Conservation (phyloP, 2,888 invertebrate species). For the Pachliopta kotzebuea region DNA sequence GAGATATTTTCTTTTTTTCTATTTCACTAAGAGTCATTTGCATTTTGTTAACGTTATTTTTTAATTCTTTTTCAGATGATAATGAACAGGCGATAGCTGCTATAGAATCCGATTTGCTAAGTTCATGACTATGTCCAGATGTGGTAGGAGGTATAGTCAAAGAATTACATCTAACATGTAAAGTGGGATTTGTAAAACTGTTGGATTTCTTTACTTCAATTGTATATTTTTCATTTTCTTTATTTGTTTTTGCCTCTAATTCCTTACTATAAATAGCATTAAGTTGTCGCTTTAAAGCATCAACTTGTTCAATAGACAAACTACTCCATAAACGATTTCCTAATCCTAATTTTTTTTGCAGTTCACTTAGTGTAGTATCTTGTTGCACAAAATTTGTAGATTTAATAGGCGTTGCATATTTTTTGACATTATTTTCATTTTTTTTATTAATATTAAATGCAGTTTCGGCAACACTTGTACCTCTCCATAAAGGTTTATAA, state of each 20-base stretch:
- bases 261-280: slow-evolving; percentile 89
- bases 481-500: slow-evolving; percentile 91
- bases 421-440: slow-evolving; percentile 68
- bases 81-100: slow-evolving; percentile 73
- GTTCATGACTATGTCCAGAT: slow-evolving; percentile 55
- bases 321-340: slow-evolving; percentile 91
- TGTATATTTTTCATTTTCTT: slow-evolving; percentile 76
- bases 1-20: slow-evolving; percentile 87
- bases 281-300: slow-evolving; percentile 88
- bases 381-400: slow-evolving; percentile 53
- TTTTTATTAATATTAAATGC: slow-evolving; percentile 85
- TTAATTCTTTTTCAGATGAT: slow-evolving; percentile 67
- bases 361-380: slow-evolving; percentile 68
- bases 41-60: slow-evolving; percentile 73
- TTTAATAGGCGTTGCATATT: slow-evolving; percentile 46
- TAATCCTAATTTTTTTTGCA: slow-evolving; percentile 79
- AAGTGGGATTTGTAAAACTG: slow-evolving; percentile 53
- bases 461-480: slow-evolving; percentile 89
- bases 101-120: slow-evolving; percentile 80
- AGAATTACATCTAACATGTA: slow-evolving; percentile 82
- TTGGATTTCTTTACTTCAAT: slow-evolving; percentile 79
- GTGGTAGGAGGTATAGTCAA: slow-evolving; percentile 67
- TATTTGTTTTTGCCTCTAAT: slow-evolving; percentile 61
- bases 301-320: slow-evolving; percentile 90
- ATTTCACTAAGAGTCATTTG: slow-evolving; percentile 81